Evolutionary conservation across 2,113 vertebrate genomes (phyloP), one percentile per base, ranked within the genome.

Genomic region (Buteo buteo): DNA sequence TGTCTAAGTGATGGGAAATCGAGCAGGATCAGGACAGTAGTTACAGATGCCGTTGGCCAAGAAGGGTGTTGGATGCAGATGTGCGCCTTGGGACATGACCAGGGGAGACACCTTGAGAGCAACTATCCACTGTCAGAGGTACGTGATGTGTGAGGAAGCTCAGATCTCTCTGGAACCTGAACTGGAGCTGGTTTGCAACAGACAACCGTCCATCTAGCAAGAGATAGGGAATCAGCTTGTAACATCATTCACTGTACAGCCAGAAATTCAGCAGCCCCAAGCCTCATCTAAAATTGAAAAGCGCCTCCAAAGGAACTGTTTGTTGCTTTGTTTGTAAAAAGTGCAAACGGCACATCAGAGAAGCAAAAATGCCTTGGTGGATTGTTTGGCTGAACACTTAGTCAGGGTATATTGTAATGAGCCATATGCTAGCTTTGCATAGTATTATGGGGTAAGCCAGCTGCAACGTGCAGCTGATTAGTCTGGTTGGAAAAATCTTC

Each of bases 281-380:
- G 62, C 82, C 89, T 83, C 88, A 82, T 89, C 55, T 97, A 88
- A 95, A 97, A 97, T 87, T 66, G 84, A 87, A 88, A 95, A 91
- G 70, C 42, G 90, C 70, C 78, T 97, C 96, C 86, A 86, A 97
- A 96, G 92, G 88, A 96, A 91, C 42, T 81, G 86, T 74, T 96
- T 94, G 93, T 79, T 96, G 96, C 96, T 97, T 97, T 97, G 96
- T 96, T 96, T 96, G 96, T 93, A 97, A 88, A 97, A 98, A 96
- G 78, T 83, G 89, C 92, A 86, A 94, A 96, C 29, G 45, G 96
- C 88, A 96, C 96, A 96, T 94, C 95, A 96, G 95, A 98, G 97
- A 88, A 94, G 94, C 89, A 94, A 96, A 96, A 94, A 86, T 94
- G 90, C 95, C 96, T 93, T 62, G 52, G 96, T 93, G 92, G 82